Percentiles rank a stretch among this genome's conserved stretches.
Evolutionary conservation across 2,888 invertebrate species (phyloP).

Genomic region (Dicycla oo): DNA sequence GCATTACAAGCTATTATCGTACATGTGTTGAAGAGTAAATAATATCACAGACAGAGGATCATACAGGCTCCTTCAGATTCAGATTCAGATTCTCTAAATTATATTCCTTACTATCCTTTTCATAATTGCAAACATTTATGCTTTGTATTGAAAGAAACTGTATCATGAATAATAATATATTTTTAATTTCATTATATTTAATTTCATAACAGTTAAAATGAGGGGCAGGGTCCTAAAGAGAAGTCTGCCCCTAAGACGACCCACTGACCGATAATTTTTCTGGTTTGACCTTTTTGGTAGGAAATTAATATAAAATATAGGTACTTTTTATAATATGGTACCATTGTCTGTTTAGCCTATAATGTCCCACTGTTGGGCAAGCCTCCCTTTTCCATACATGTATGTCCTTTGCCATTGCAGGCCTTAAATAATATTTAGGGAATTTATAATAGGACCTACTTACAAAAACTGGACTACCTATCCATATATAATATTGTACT

Average conservation of each 20-base stretch:
- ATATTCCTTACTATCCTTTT: neutral
- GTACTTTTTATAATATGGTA: neutral
- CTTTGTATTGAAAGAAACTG: neutral
- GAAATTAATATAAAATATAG: neutral
- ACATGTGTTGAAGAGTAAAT: constrained; percentile 22
- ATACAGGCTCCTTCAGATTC: neutral
- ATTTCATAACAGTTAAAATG: neutral
- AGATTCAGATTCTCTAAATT: neutral
- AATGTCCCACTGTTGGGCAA: neutral
- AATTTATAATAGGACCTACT: too few species aligned
- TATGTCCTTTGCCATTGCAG: neutral
- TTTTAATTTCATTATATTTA: neutral
- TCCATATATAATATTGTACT: too few species aligned
- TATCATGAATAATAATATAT: neutral
- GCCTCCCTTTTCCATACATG: neutral
- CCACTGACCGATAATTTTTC: too few species aligned
- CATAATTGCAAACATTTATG: neutral
- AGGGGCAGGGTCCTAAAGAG: too few species aligned
- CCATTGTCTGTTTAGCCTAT: neutral
- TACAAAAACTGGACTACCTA: too few species aligned
- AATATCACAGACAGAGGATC: neutral
- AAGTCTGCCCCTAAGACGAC: too few species aligned
- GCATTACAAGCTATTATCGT: constrained; percentile 19
- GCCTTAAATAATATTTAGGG: neutral
- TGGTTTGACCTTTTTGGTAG: neutral